Evolutionary conservation across 2,888 invertebrate species (phyloP).

Genomic region (Syritta pipiens): DNA sequence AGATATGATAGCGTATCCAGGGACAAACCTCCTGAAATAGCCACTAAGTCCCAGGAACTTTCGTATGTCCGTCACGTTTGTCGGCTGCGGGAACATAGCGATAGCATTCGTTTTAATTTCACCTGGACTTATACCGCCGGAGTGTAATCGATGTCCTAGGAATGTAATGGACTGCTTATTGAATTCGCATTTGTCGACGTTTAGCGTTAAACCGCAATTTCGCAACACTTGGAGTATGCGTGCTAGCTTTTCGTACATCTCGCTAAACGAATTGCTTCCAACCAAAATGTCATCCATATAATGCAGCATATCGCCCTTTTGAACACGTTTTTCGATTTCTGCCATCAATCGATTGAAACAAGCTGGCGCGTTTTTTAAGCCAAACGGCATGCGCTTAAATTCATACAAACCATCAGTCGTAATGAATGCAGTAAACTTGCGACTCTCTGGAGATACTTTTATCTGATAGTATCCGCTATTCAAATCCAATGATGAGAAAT

Average conservation of each 20-base stretch:
- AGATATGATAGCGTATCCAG: neutral
- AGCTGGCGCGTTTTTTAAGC: neutral
- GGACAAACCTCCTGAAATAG: neutral
- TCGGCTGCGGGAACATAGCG: neutral
- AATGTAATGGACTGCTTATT: neutral
- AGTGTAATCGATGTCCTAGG: neutral
- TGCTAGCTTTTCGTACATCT: too few relatives aligned
- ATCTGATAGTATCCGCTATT: conserved; percentile 2
- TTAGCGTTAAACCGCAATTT: neutral
- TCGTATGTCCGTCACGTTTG: conserved; percentile 1
- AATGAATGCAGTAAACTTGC: neutral
- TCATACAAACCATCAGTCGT: conserved; percentile 1
- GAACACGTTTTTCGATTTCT: neutral
- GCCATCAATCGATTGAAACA: neutral
- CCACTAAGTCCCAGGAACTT: neutral
- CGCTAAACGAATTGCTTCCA: too few relatives aligned
- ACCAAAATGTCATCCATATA: conserved; percentile 7
- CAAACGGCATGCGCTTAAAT: conserved; percentile 3
- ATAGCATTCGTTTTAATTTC: neutral
- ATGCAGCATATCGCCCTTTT: neutral
- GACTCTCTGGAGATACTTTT: neutral
- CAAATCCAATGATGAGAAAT: conserved; percentile 42
- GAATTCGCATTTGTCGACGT: neutral
- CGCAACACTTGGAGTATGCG: neutral
- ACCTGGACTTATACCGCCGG: neutral